phyloP scores from a whole-genome alignment of 2,888 invertebrate genomes.

The Sarcophaga variegata region DNA sequence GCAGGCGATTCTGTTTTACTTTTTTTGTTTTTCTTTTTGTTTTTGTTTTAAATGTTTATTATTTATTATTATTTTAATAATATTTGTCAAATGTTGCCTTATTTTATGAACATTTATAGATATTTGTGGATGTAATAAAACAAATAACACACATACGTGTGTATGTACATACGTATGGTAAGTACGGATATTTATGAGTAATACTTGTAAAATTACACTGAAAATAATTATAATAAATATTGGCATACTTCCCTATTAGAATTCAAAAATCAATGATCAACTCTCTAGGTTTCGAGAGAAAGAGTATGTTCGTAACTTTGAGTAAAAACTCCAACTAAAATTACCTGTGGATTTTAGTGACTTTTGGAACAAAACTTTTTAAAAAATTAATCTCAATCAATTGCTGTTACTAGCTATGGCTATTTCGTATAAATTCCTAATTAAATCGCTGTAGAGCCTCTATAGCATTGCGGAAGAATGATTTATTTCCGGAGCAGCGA shows the following conservation, averaged over 20 bases:
- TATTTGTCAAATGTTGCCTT: neutral
- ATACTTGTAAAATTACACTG: neutral
- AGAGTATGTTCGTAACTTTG: no score
- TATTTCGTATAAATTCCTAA: no score
- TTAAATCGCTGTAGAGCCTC: no score
- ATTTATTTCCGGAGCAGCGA: no score
- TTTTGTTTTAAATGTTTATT: neutral
- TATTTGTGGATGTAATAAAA: slow-evolving; percentile 31
- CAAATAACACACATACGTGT: neutral
- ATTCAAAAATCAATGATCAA: neutral
- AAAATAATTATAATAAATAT: neutral
- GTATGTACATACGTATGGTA: neutral
- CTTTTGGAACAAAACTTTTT: no score
- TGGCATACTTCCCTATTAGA: neutral
- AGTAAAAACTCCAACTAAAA: no score
- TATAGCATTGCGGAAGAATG: no score
- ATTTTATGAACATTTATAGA: slow-evolving; percentile 22
- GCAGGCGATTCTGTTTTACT: neutral
- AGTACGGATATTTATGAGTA: neutral
- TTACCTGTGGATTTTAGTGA: no score
- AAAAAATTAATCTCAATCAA: no score
- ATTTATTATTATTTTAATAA: neutral
- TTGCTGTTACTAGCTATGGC: no score
- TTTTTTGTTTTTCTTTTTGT: neutral
- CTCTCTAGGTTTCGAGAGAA: no score